These are phyloP conservation scores for Indicator maculatus DNA, from an alignment of 2,113 vertebrate genomes.

Conservation along the genomic window DNA sequence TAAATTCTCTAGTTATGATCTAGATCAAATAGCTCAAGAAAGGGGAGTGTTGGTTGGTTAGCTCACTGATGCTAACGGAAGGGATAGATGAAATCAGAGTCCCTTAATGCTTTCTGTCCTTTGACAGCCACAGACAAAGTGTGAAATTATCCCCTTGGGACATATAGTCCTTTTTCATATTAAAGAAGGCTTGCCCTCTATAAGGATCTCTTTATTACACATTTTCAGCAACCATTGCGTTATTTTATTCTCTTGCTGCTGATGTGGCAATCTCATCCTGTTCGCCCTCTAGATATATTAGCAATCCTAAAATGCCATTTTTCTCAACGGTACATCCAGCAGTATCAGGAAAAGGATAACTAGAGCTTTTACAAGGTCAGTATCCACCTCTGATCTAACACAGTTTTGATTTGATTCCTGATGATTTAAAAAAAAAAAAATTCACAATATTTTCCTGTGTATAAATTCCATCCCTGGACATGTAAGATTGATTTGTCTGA, in stretches of 20 bases:
- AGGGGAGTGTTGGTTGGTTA: background rate
- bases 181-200: background rate
- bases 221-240: slow-evolving; percentile 12
- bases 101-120: background rate
- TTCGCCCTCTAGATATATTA: background rate
- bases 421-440: background rate
- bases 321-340: background rate
- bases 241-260: slow-evolving; percentile 26
- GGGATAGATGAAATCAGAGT: background rate
- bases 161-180: background rate
- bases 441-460: background rate
- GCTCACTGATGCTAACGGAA: background rate
- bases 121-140: background rate
- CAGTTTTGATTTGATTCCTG: background rate
- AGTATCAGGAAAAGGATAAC: background rate
- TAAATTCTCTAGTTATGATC: background rate
- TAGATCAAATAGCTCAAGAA: background rate
- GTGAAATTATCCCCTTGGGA: background rate
- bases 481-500: background rate
- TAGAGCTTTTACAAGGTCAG: background rate
- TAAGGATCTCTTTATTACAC: slow-evolving; percentile 7
- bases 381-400: background rate
- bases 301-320: background rate
- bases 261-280: background rate
- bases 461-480: background rate